These are phyloP conservation scores for Anodontia alba DNA, from an alignment of 2,888 invertebrate genomes.

Conservation along the genomic window DNA sequence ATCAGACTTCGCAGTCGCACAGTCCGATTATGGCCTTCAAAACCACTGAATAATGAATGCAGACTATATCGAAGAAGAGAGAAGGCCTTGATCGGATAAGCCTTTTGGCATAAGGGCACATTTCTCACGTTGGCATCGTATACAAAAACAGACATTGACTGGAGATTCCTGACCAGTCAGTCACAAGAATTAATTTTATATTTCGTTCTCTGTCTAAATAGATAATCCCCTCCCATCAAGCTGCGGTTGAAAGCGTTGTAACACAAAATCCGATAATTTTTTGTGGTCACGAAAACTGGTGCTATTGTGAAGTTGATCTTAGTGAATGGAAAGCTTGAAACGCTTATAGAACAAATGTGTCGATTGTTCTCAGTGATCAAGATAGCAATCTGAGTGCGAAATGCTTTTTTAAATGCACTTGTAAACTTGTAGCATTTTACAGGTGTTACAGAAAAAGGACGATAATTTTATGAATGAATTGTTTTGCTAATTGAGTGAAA, in stretches of 20 bases:
- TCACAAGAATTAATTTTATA: background rate
- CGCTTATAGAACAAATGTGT: background rate
- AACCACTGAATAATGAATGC: no score
- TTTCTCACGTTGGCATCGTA: no score
- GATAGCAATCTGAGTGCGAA: background rate
- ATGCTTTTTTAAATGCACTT: background rate
- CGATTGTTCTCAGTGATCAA: background rate
- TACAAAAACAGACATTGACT: no score
- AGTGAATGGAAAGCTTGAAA: background rate
- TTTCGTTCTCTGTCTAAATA: background rate
- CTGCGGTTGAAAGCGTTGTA: background rate
- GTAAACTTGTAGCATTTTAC: background rate
- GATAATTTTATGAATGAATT: conserved; percentile 9
- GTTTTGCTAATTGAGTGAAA: background rate
- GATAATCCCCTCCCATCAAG: background rate
- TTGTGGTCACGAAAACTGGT: background rate
- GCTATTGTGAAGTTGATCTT: background rate
- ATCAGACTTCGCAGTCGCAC: no score
- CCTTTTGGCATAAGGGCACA: no score
- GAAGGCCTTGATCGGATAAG: no score
- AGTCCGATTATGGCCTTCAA: no score
- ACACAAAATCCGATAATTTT: conserved; percentile 1
- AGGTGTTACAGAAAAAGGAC: background rate
- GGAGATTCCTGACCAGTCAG: background rate
- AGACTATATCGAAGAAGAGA: no score